Base-by-base conservation (phyloP, 92 coral and sea anemone genomes). In the Diadumene lineata region DNA sequence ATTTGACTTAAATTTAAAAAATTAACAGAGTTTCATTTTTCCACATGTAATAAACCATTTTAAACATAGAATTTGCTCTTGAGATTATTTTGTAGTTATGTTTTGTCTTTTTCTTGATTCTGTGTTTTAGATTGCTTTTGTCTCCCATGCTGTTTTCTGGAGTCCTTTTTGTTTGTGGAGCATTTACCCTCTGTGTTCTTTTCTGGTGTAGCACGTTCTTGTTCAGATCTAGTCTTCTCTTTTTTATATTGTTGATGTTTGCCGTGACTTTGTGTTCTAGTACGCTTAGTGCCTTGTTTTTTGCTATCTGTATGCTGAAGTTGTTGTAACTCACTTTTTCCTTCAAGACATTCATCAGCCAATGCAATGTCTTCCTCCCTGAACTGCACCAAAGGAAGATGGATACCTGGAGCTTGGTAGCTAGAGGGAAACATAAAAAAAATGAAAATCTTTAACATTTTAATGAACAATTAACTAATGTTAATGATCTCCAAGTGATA, bases 391-490 rank as follows among this genome's bases (percentile, higher is more conserved):
- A 88, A 77, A 50, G 94, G 84, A 29, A 30, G 76, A 66, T 79
- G 81, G 26, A 76, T 82, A 18, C 90, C 97, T 29, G 98, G 98
- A 34, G 93, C 91, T 56, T 93, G 98, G 84, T 93, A 93, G 18
- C 98, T 93, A 44, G 21, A 11, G 38, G 30, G 46, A 72, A 38
- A 13, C 31, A 29, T 19, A 51, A 22, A n/a, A n/a, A n/a, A n/a
- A n/a, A n/a, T n/a, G n/a, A n/a, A n/a, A n/a, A n/a, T n/a, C n/a
- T n/a, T n/a, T n/a, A n/a, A n/a, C n/a, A n/a, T n/a, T n/a, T n/a
- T n/a, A n/a, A n/a, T n/a, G n/a, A n/a, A n/a, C n/a, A n/a, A n/a
- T n/a, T n/a, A n/a, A n/a, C n/a, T n/a, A n/a, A n/a, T n/a, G n/a
- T n/a, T n/a, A n/a, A n/a, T n/a, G n/a, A n/a, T n/a, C n/a, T n/a